A percentile compares a stretch with the other conserved stretches of the same genome.
Evolutionary conservation across 1,140 invertebrate species (phyloP).

Genomic region (Heliconius nattereri): DNA sequence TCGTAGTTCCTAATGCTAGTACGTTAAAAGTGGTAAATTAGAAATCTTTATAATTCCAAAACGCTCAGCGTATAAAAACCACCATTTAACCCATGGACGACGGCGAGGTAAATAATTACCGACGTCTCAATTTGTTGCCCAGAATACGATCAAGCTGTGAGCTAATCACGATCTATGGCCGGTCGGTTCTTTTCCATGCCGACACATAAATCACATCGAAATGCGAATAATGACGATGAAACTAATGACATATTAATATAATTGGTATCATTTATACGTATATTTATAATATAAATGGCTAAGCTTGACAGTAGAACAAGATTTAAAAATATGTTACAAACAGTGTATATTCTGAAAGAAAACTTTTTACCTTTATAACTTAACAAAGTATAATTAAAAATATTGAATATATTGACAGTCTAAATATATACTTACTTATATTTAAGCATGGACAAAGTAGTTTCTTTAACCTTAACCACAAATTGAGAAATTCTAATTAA

Average conservation of each 20-base stretch:
- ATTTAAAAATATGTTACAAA: no score
- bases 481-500: no score
- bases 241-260: slow-evolving; percentile 28
- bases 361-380: no score
- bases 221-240: slow-evolving; percentile 48
- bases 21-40: neutral
- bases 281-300: neutral
- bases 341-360: no score
- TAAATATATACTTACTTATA: no score
- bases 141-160: slow-evolving; percentile 52
- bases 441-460: no score
- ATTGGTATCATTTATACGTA: slow-evolving; percentile 26
- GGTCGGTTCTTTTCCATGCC: slow-evolving; percentile 35
- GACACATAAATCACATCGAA: slow-evolving; percentile 54
- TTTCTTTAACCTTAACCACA: no score
- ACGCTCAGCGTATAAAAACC: neutral
- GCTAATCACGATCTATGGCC: slow-evolving; percentile 56
- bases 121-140: slow-evolving; percentile 57
- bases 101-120: slow-evolving; percentile 57
- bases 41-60: neutral
- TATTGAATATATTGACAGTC: no score
- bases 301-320: no score
- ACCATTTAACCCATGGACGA: slow-evolving; percentile 49
- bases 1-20: neutral
- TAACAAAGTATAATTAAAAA: no score